phyloP scores from a whole-genome alignment of 2,888 invertebrate species.

The Bombylius major region DNA sequence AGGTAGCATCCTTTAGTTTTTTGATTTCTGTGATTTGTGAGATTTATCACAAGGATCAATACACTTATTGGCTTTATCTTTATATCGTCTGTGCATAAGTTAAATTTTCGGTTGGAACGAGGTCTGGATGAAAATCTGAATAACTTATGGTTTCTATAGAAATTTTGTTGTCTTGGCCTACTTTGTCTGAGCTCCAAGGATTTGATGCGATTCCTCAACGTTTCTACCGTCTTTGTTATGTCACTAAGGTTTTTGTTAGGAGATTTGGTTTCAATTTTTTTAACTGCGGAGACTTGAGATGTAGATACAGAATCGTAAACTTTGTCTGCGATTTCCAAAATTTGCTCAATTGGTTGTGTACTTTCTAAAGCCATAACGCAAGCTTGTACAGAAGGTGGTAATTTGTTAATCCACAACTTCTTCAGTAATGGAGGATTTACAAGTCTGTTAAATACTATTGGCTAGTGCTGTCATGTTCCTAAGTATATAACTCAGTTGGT shows the following conservation, averaged over 20 bases:
- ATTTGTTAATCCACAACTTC: constrained; percentile 1
- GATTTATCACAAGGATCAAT: background rate
- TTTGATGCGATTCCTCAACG: too few species aligned
- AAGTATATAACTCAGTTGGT: too few species aligned
- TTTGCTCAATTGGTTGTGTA: background rate
- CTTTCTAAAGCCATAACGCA: background rate
- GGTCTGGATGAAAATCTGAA: background rate
- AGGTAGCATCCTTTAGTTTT: background rate
- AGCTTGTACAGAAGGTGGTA: background rate
- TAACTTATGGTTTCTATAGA: background rate
- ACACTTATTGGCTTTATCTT: too few species aligned
- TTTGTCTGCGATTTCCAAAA: constrained; percentile 2
- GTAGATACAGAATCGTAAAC: background rate
- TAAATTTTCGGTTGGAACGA: too few species aligned
- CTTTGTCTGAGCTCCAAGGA: too few species aligned
- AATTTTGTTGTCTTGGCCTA: too few species aligned
- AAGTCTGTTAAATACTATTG: too few species aligned
- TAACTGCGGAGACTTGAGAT: background rate
- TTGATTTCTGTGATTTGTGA: background rate
- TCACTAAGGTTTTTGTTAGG: too few species aligned
- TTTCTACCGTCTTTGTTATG: too few species aligned
- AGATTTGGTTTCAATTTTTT: too few species aligned
- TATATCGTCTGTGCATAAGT: too few species aligned
- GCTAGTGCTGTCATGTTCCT: too few species aligned
- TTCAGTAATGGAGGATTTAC: background rate